phyloP scores from a whole-genome alignment of 2,888 invertebrate species.

The Platycheirus albimanus region DNA sequence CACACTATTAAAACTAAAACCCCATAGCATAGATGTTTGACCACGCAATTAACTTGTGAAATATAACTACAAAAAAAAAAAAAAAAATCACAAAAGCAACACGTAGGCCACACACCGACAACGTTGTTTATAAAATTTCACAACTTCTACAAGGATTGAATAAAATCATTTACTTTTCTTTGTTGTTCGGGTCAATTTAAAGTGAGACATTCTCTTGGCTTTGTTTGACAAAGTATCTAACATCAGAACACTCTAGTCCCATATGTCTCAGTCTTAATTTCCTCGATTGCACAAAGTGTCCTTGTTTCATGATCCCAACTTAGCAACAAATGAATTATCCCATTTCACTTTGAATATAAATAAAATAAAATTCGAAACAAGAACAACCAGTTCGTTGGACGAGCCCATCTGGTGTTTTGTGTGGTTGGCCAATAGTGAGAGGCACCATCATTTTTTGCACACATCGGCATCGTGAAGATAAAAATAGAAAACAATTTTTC shows the following conservation, averaged over 20 bases:
- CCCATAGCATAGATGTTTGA: neutral
- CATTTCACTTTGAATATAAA: neutral
- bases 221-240: too few species aligned
- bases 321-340: constrained; percentile 9
- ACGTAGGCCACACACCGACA: constrained; percentile 14
- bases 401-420: too few species aligned
- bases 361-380: neutral
- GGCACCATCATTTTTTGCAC: neutral
- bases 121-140: constrained; percentile 7
- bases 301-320: constrained; percentile 8
- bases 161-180: neutral
- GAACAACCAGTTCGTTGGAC: constrained; percentile 20
- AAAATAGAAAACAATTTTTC: neutral
- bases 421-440: neutral
- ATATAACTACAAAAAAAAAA: too few species aligned
- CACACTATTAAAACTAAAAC: too few species aligned
- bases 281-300: neutral
- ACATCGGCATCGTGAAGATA: neutral
- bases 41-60: constrained; percentile 18
- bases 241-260: too few species aligned
- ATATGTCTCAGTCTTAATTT: neutral
- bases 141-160: constrained; percentile 24
- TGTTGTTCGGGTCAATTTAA: neutral
- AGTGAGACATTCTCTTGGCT: too few species aligned
- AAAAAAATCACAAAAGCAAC: neutral